These are phyloP conservation scores for Nasua narica DNA, from an alignment of 2,797 vertebrate genomes.

Conservation along the genomic window DNA sequence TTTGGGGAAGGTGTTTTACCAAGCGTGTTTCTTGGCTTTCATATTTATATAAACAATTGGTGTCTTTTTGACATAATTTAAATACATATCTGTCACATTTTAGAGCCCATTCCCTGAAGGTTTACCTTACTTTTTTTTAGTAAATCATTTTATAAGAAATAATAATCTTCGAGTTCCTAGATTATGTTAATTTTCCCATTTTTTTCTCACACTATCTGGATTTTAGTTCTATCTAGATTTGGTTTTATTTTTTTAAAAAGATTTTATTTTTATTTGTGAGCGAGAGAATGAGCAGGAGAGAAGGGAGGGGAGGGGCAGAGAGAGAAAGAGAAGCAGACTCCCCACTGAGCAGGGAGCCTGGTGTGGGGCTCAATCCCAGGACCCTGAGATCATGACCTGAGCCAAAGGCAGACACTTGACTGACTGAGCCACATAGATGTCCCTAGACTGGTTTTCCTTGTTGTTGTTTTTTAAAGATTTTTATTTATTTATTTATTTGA, in stretches of 20 bases:
- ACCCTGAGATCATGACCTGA: neutral
- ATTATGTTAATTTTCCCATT: neutral
- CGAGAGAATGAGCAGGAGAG: neutral
- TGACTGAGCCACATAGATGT: neutral
- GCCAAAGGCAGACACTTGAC: neutral
- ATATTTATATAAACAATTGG: slow-evolving; percentile 12
- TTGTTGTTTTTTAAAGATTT: no score
- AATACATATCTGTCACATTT: slow-evolving; percentile 24
- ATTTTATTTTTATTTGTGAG: neutral
- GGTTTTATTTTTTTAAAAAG: neutral
- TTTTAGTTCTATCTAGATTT: neutral
- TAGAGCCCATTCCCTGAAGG: slow-evolving; percentile 29
- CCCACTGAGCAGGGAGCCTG: neutral
- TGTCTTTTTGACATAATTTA: slow-evolving; percentile 17
- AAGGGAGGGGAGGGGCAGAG: neutral
- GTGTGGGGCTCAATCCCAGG: neutral
- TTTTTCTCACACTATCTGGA: neutral
- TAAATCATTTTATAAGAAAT: neutral
- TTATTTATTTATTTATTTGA: no score
- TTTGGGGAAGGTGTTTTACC: neutral
- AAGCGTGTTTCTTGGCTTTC: neutral
- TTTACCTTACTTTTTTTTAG: neutral
- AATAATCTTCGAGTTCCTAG: neutral
- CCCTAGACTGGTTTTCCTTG: neutral
- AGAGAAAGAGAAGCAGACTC: neutral